A percentile compares a stretch with the other conserved stretches of the same genome.
Conservation (phyloP, 2,797 vertebrate species). For the Sebastes jordani region DNA sequence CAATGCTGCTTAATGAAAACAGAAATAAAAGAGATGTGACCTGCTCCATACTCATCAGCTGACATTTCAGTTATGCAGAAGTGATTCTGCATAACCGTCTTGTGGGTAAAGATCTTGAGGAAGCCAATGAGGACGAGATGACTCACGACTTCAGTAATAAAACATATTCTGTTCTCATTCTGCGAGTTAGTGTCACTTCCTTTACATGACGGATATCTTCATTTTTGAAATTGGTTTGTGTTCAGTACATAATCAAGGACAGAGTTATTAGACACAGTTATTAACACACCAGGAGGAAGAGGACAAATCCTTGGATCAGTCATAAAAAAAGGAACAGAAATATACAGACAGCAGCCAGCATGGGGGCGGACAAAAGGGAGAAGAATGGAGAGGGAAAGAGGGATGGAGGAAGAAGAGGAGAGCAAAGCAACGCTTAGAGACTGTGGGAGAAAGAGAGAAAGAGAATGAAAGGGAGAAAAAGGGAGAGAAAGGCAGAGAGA, state of each 20-base stretch:
- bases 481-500: slow-evolving; percentile 50
- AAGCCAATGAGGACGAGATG: slow-evolving; percentile 19
- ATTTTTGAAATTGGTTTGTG: not conserved
- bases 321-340: slow-evolving; percentile 17
- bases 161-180: not conserved
- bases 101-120: not conserved
- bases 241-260: slow-evolving; percentile 10
- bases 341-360: slow-evolving; percentile 21
- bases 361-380: slow-evolving; percentile 11
- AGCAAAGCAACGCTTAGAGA: slow-evolving; percentile 4
- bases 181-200: not conserved
- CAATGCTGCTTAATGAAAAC: not conserved
- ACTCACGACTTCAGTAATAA: slow-evolving; percentile 23
- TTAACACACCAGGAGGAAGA: slow-evolving; percentile 17
- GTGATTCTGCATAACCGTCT: not conserved
- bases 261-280: slow-evolving; percentile 4
- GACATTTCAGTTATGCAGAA: slow-evolving; percentile 5
- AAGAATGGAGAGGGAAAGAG: slow-evolving; percentile 21
- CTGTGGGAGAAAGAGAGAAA: slow-evolving; percentile 32
- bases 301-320: slow-evolving; percentile 33
- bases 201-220: not conserved
- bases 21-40: not conserved
- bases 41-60: slow-evolving; percentile 1
- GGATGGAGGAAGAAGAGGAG: slow-evolving; percentile 13
- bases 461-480: slow-evolving; percentile 48